Evolutionary conservation across 1,140 invertebrate genomes (phyloP).

Genomic region (Microvelia longipes): DNA sequence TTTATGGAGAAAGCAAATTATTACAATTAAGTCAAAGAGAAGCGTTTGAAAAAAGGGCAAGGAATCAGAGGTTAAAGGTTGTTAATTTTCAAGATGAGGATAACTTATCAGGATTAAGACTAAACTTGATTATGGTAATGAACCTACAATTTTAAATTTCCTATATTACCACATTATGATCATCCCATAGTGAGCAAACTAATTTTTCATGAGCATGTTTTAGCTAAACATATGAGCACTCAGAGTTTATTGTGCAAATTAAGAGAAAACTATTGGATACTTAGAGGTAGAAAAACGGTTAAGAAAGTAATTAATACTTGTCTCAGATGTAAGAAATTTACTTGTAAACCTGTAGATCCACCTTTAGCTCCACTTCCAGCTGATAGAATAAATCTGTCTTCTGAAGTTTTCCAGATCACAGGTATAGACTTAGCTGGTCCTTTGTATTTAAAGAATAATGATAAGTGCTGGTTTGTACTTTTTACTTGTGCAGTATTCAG

Average conservation of each 20-base stretch:
- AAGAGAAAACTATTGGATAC: background rate
- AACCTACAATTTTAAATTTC: background rate
- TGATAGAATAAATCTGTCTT: background rate
- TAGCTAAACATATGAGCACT: background rate
- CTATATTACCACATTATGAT: background rate
- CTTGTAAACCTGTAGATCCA: background rate
- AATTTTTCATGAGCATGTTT: background rate
- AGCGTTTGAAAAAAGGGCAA: background rate
- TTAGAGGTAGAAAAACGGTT: background rate
- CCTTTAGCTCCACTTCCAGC: background rate
- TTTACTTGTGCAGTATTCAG: background rate
- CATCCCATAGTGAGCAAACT: background rate
- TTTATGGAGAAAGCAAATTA: no score
- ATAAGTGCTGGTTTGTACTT: background rate
- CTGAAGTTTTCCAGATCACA: background rate
- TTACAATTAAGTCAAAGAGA: background rate
- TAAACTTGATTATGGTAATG: background rate
- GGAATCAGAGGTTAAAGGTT: background rate
- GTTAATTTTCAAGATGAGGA: no score
- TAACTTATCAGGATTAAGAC: background rate
- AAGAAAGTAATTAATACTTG: background rate
- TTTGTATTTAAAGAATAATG: background rate
- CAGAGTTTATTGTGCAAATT: background rate
- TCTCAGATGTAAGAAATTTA: background rate
- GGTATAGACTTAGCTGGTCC: background rate